phyloP scores from a whole-genome alignment of 2,113 vertebrate species.

The Phrynosoma blainvillii region DNA sequence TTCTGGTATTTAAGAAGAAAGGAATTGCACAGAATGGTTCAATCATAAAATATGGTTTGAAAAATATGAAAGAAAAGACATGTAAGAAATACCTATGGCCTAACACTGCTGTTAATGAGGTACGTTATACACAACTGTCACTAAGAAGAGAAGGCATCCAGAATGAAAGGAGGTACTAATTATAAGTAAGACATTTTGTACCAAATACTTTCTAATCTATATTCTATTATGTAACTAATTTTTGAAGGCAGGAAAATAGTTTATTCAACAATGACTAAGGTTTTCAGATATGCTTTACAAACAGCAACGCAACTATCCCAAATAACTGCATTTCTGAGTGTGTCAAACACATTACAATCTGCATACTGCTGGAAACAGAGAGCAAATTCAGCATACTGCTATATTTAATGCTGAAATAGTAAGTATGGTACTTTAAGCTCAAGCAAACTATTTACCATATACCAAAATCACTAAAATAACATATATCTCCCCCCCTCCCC shows the following conservation, averaged over 20 bases:
- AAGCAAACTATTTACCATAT: conserved; percentile 15
- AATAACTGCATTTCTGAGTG: conserved; percentile 24
- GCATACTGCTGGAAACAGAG: conserved; percentile 24
- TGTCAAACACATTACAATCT: conserved; percentile 47
- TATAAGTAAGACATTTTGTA: background rate
- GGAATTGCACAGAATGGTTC: conserved; percentile 10
- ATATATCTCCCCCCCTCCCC: no score
- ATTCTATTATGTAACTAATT: conserved; percentile 38
- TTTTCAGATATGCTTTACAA: conserved; percentile 44
- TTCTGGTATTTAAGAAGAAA: background rate
- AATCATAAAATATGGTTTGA: background rate
- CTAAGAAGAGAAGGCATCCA: background rate
- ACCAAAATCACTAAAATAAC: background rate
- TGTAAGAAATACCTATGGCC: background rate
- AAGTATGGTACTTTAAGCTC: conserved; percentile 38
- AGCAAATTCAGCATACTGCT: conserved; percentile 38
- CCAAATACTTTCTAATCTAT: conserved; percentile 32
- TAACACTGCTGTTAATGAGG: background rate
- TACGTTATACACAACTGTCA: background rate
- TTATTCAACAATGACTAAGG: conserved; percentile 44
- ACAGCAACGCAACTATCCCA: conserved; percentile 19
- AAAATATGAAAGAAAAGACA: background rate
- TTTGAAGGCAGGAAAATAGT: conserved; percentile 49
- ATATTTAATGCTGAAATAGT: conserved; percentile 36
- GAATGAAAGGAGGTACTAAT: conserved; percentile 17